A percentile compares a stretch with the other conserved stretches of the same genome.
Conservation (phyloP, 2,888 invertebrate species). For the Spilosoma lubricipeda region DNA sequence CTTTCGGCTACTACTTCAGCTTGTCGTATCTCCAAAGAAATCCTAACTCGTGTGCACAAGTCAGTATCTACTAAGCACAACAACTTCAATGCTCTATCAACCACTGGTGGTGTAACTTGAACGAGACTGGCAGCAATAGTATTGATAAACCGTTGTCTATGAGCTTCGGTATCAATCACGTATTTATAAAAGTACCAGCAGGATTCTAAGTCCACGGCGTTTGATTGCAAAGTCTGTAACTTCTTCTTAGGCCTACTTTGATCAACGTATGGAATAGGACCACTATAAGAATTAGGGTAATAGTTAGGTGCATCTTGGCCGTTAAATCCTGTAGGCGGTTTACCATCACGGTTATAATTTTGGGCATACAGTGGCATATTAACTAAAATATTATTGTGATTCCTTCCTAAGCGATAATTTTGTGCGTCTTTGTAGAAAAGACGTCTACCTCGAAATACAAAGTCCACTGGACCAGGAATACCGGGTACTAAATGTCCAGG, state of each 20-base stretch:
- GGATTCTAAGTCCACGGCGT: conserved; percentile 7
- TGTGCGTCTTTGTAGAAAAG: not conserved
- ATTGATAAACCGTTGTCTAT: conserved; percentile 9
- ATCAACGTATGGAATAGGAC: conserved; percentile 11
- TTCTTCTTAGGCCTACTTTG: not conserved
- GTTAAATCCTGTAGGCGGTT: not conserved
- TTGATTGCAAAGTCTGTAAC: not conserved
- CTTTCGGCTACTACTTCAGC: not conserved
- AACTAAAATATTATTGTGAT: not conserved
- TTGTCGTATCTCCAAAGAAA: not conserved
- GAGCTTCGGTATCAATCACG: conserved; percentile 6
- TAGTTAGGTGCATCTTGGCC: conserved; percentile 2
- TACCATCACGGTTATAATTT: conserved; percentile 5
- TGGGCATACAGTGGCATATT: not conserved
- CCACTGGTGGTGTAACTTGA: not conserved
- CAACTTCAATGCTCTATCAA: conserved; percentile 2
- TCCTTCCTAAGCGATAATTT: conserved; percentile 10
- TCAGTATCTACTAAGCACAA: conserved; percentile 5
- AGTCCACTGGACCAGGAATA: conserved; percentile 8
- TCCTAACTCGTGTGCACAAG: conserved; percentile 5
- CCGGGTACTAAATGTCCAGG: conserved; percentile 10
- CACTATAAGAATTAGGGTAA: conserved; percentile 14
- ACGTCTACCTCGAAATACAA: conserved; percentile 5
- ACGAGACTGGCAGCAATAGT: not conserved
- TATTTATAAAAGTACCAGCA: conserved; percentile 4